Base-by-base conservation (phyloP, 2,888 invertebrate genomes). In the Eupithecia exiguata region DNA sequence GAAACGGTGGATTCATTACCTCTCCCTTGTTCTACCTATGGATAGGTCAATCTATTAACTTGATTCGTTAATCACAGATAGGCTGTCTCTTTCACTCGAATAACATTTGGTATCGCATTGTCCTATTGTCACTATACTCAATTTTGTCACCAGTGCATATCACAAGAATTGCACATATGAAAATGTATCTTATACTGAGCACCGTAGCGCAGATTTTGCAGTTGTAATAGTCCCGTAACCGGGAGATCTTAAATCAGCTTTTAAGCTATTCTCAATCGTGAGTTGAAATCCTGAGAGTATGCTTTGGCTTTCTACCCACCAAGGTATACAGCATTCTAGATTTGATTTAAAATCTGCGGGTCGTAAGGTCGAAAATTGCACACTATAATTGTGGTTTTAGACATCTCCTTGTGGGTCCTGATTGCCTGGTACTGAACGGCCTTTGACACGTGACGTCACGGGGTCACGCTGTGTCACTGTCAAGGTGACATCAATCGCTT, bases 371-470 rank as follows among this genome's bases (percentile, higher is more conserved):
- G 68, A 76, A 70, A 80, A 74, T 83, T 65, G 78, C 68, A 69
- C 36, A 36, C n/a, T 63, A 0, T n/a, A 36, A 63, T 36, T 63
- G 30, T 40, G 70, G 18, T 40, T 77, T 68, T 40, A 72, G 62
- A 61, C 43, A 80, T 66, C 84, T 89, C 86, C 77, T 83, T 63
- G 70, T 71, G 40, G 61, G 40, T 86, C 81, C 86, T 92, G 86
- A 9, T 79, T 38, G 77, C 92, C 89, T 92, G 83, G 91, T 93
- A 88, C 74, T 73, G 71, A 79, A 82, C 90, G 90, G 89, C 90
- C 91, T 89, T 91, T 90, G 84, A 84, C 91, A 90, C 90, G 91
- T 92, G 92, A 92, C 92, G 91, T 91, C 91, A 90, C 84, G 72
- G 68, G 79, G 81, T 82, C 81, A 81, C 80, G 80, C 77, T 21